Evolutionary conservation across 1,140 invertebrate species (phyloP).

Genomic region (Drosophila cardini): DNA sequence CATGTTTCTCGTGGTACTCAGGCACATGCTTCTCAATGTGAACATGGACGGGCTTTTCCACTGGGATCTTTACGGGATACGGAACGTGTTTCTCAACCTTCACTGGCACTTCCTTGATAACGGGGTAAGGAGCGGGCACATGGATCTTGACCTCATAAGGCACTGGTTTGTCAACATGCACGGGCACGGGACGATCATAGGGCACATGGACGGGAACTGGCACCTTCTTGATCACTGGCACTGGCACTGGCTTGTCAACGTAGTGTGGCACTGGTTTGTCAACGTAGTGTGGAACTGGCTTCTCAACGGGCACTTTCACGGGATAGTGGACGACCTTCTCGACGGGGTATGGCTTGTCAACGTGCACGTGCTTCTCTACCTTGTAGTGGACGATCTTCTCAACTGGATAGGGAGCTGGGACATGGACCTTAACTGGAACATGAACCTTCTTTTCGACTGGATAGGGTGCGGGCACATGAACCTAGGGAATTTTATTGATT

Average conservation of each 20-base stretch:
- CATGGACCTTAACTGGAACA: slow-evolving; percentile 89
- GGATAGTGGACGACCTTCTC: slow-evolving; percentile 90
- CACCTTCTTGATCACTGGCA: slow-evolving; percentile 86
- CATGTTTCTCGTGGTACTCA: slow-evolving; percentile 79
- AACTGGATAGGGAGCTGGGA: slow-evolving; percentile 89
- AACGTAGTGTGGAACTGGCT: slow-evolving; percentile 88
- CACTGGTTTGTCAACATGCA: slow-evolving; percentile 87
- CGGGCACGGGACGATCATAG: slow-evolving; percentile 87
- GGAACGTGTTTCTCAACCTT: slow-evolving; percentile 87
- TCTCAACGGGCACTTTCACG: slow-evolving; percentile 89
- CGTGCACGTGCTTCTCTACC: slow-evolving; percentile 89
- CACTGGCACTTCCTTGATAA: slow-evolving; percentile 85
- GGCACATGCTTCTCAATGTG: slow-evolving; percentile 85
- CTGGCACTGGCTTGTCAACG: slow-evolving; percentile 87
- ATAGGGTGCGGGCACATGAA: slow-evolving; percentile 88
- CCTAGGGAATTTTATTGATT: slow-evolving; percentile 56
- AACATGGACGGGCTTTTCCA: slow-evolving; percentile 85
- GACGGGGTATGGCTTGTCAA: slow-evolving; percentile 89
- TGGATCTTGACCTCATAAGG: slow-evolving; percentile 87
- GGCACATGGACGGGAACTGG: slow-evolving; percentile 86
- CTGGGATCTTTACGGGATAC: slow-evolving; percentile 86
- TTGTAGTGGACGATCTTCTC: slow-evolving; percentile 89
- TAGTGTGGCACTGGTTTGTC: slow-evolving; percentile 88
- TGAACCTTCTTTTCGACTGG: slow-evolving; percentile 89
- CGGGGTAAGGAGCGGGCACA: slow-evolving; percentile 86